phyloP scores from a whole-genome alignment of 2,113 vertebrate species.

The Ardeotis arabs region DNA sequence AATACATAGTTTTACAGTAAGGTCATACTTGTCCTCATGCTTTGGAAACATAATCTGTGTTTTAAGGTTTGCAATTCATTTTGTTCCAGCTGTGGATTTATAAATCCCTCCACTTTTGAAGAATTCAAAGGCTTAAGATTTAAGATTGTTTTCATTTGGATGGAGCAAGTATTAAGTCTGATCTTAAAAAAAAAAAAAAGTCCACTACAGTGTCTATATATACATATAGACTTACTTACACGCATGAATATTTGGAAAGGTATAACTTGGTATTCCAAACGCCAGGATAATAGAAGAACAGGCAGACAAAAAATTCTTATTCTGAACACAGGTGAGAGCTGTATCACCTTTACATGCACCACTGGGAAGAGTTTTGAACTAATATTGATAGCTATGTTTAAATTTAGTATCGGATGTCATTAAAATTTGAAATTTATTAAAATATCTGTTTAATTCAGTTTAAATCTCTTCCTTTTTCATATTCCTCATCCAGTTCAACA shows the following conservation, averaged over 20 bases:
- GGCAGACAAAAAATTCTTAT: not conserved
- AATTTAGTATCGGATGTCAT: not conserved
- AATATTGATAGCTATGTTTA: not conserved
- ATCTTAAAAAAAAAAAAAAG: not conserved
- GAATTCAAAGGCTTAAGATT: not conserved
- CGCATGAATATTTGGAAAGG: not conserved
- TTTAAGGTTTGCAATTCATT: slow-evolving; percentile 1
- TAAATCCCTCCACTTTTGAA: slow-evolving; percentile 5
- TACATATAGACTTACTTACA: accelerated
- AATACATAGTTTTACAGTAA: slow-evolving; percentile 43
- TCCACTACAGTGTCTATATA: not conserved
- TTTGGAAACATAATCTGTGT: slow-evolving; percentile 46
- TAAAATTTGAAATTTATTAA: not conserved
- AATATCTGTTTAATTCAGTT: not conserved
- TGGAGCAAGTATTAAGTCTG: not conserved
- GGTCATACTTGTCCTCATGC: slow-evolving; percentile 16
- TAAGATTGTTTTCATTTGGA: not conserved
- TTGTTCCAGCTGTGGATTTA: not conserved
- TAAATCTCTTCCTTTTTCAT: not conserved
- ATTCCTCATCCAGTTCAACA: not conserved
- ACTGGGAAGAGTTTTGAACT: not conserved
- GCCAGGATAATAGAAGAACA: not conserved
- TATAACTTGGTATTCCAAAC: not conserved
- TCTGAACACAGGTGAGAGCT: not conserved
- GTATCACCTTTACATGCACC: not conserved